Evolutionary conservation across 2,113 vertebrate genomes (phyloP), one percentile per base, ranked within the genome.

Genomic region (Microcebus tavaratra): DNA sequence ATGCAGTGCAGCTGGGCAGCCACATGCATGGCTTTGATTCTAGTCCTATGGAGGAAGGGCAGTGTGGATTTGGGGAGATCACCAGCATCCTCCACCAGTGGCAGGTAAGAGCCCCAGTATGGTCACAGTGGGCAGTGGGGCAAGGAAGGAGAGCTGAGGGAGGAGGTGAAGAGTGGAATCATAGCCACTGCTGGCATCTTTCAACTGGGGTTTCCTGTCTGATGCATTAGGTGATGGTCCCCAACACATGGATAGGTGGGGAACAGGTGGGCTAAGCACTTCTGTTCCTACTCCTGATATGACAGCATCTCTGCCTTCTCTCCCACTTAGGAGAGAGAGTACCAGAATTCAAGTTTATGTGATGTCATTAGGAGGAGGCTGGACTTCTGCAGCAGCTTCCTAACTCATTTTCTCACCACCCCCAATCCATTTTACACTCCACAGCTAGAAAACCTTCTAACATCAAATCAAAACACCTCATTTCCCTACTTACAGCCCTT

Each of bases 1-100:
- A 29, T 15, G 48, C 8, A 12, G 8, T 9, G 13, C 25, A 5
- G 25, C 65, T 2, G 4, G 11, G 23, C 1, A 1, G 39, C 14
- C 61, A 8, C 23, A 5, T 2, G 23, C 18, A 73, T 61, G 50
- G 42, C n/a, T 57, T 65, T 1, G 3, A 17, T 39, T 36, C 68
- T 20, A 2, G 48, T 68, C 78, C 68, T 53, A 10, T 14, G 86
- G 45, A 27, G 4, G 12, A 68, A 36, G n/a, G 27, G 8, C n/a
- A 14, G 15, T 5, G 11, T 3, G 53, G 61, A 13, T 79, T 15
- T 59, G 0, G 70, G 59, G 12, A 50, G 39, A 2, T 15, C 36
- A 18, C 14, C 4, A 2, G 27, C 25, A 6, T 4, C n/a, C 88
- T 48, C 21, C 12, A n/a, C 50, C 17, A 20, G 21, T 6, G 50